A percentile compares a stretch with the other conserved stretches of the same genome.
Conservation (phyloP, 2,888 invertebrate genomes). For the Sesamia inferens region DNA sequence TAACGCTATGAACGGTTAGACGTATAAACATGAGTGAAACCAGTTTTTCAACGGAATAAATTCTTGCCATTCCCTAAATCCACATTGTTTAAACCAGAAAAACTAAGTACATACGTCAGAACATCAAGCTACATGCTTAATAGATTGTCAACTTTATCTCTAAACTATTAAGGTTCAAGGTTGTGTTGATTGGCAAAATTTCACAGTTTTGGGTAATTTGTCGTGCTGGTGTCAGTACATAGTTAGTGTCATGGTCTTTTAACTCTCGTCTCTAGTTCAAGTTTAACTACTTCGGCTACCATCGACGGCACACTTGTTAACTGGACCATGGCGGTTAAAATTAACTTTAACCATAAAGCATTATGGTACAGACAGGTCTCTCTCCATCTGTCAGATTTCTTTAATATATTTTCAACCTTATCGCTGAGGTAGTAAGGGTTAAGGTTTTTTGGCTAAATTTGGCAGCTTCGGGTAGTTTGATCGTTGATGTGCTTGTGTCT, state of each 20-base stretch:
- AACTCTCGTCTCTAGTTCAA: constrained; percentile 67
- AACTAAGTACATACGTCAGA: constrained; percentile 15
- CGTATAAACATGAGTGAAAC: not conserved
- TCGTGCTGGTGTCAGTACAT: too few relatives aligned
- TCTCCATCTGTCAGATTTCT: too few relatives aligned
- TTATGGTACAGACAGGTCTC: constrained; percentile 24
- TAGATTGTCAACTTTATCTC: too few relatives aligned
- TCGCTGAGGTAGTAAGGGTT: too few relatives aligned
- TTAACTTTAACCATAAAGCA: constrained; percentile 56
- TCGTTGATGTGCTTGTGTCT: too few relatives aligned
- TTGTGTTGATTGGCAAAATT: too few relatives aligned
- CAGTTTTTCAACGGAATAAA: not conserved
- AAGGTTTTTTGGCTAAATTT: too few relatives aligned
- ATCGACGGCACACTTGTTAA: constrained; percentile 73
- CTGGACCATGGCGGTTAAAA: constrained; percentile 71
- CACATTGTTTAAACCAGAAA: constrained; percentile 53
- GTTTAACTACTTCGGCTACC: constrained; percentile 75
- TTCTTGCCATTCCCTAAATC: constrained; percentile 8
- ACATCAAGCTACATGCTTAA: too few relatives aligned
- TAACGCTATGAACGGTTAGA: not conserved
- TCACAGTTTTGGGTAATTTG: too few relatives aligned
- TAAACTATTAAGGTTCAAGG: too few relatives aligned
- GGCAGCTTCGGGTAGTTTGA: too few relatives aligned
- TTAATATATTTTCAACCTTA: too few relatives aligned
- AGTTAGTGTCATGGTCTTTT: constrained; percentile 48